Evolutionary conservation across 53 echinoderm and acorn worm genomes (phyloP).

Genomic region (Astropecten irregularis): DNA sequence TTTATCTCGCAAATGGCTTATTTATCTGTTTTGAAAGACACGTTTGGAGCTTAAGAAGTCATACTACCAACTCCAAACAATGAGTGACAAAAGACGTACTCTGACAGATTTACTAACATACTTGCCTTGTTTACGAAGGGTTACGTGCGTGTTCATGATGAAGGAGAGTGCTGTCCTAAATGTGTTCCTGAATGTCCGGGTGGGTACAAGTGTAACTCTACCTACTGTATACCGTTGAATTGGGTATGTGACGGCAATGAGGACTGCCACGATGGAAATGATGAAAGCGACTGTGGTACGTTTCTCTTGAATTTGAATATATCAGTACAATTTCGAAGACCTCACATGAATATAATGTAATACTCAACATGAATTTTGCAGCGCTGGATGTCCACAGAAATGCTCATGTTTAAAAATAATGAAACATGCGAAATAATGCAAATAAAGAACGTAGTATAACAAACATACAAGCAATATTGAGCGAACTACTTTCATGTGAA

Average conservation of each 20-base stretch:
- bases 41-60: no score
- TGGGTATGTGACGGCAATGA: conserved; percentile 36
- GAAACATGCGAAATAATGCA: no score
- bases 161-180: conserved; percentile 30
- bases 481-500: not conserved
- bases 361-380: not conserved
- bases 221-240: conserved; percentile 13
- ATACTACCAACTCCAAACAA: no score
- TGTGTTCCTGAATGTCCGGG: conserved; percentile 15
- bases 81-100: no score
- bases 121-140: no score
- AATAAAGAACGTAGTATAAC: not conserved
- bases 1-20: no score
- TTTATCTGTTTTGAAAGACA: no score
- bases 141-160: not conserved
- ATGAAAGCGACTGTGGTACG: conserved; percentile 30
- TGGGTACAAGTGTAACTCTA: conserved; percentile 30
- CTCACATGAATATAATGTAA: not conserved
- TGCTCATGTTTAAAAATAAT: no score
- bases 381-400: no score
- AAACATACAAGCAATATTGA: not conserved
- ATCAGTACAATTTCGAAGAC: not conserved
- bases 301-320: not conserved
- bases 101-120: no score
- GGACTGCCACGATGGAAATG: conserved; percentile 16